Evolutionary conservation across 2,888 invertebrate genomes (phyloP).

Genomic region (Metellina segmentata): DNA sequence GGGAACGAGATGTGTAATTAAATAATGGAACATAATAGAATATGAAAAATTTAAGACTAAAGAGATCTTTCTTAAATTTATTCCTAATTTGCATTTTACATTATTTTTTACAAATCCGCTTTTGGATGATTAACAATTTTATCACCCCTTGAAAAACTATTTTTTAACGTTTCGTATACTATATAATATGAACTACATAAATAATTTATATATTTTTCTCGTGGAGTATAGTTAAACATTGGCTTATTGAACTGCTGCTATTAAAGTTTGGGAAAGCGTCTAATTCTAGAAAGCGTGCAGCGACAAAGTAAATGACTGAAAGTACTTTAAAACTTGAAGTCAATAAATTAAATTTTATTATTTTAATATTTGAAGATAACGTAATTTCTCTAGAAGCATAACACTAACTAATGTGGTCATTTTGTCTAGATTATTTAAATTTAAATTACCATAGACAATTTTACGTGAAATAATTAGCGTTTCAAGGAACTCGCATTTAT

Average conservation of each 20-base stretch:
- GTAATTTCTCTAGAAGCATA: background rate
- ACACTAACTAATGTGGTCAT: background rate
- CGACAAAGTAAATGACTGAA: background rate
- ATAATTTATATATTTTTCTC: background rate
- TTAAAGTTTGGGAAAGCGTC: background rate
- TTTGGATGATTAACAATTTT: no score
- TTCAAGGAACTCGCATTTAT: background rate
- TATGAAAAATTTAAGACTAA: no score
- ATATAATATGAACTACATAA: no score
- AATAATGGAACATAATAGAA: no score
- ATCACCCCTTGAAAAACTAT: no score
- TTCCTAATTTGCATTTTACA: no score
- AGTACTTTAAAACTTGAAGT: background rate
- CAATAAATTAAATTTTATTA: background rate
- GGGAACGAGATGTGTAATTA: no score
- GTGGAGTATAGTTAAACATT: background rate
- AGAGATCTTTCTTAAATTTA: no score
- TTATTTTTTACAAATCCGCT: no score
- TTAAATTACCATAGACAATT: background rate
- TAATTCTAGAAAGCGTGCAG: no score
- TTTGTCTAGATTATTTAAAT: background rate
- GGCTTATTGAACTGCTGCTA: background rate
- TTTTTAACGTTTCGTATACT: no score
- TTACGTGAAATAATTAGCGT: background rate
- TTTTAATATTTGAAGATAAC: background rate